phyloP scores from a whole-genome alignment of 2,888 invertebrate species.

The Alcis repandata region DNA sequence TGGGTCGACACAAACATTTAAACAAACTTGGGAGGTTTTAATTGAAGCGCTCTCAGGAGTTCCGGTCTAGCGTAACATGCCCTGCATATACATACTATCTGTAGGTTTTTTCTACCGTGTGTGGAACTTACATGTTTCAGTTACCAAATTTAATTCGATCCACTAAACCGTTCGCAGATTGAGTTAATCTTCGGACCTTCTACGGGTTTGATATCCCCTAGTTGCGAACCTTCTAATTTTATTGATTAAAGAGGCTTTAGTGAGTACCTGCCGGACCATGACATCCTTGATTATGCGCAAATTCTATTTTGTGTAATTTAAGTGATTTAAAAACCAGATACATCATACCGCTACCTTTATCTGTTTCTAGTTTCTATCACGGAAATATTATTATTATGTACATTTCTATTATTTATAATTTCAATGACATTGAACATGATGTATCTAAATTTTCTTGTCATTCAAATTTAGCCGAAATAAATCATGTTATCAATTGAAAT shows the following conservation, averaged over 20 bases:
- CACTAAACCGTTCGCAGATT: conserved; percentile 55
- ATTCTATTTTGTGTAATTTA: neutral
- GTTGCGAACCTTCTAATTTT: conserved; percentile 40
- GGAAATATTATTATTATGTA: no score
- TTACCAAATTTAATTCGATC: conserved; percentile 66
- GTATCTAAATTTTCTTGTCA: neutral
- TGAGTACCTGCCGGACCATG: neutral
- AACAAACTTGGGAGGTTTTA: conserved; percentile 81
- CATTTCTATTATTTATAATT: neutral
- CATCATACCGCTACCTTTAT: no score
- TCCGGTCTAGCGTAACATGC: conserved; percentile 33
- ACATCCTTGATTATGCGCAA: neutral
- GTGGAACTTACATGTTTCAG: conserved; percentile 58
- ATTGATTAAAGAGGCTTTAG: conserved; percentile 35
- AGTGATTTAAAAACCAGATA: no score
- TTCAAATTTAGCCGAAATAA: neutral
- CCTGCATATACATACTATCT: conserved; percentile 37
- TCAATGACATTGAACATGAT: neutral
- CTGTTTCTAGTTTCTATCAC: no score
- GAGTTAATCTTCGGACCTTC: conserved; percentile 51
- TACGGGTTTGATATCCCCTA: conserved; percentile 41
- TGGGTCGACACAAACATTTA: conserved; percentile 78
- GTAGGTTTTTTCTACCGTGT: conserved; percentile 5
- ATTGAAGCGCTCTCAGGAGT: conserved; percentile 75
- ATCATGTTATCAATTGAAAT: neutral